Evolutionary conservation across 2,113 vertebrate species (phyloP).

Genomic region (Hyla sarda): DNA sequence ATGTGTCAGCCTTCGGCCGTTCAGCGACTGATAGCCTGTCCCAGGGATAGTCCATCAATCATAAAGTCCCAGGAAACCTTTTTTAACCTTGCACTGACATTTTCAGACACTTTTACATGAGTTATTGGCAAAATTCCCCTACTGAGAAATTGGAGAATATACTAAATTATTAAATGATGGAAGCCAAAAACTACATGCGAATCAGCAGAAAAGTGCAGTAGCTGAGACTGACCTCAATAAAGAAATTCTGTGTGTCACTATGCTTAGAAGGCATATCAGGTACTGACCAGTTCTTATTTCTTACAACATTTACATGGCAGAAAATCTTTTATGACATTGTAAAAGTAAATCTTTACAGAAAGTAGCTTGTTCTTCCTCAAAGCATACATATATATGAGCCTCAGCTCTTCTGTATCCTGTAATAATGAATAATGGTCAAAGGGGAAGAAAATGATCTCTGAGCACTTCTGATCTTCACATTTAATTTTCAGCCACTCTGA

Average conservation of each 20-base stretch:
- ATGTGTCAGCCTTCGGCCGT: no score
- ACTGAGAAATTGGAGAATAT: background rate
- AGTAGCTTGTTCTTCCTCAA: background rate
- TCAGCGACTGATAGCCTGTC: no score
- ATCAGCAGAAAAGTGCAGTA: background rate
- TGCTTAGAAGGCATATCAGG: background rate
- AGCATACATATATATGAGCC: slow-evolving; percentile 13
- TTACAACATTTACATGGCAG: background rate
- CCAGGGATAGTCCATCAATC: no score
- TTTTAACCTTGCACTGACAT: background rate
- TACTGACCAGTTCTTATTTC: background rate
- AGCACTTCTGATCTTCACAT: slow-evolving; percentile 31
- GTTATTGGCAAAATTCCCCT: background rate
- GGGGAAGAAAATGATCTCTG: slow-evolving; percentile 17
- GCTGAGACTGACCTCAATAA: background rate
- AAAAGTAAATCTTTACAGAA: background rate
- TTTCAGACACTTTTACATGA: background rate
- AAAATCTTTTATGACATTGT: background rate
- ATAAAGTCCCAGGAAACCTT: no score
- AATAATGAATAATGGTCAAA: slow-evolving; percentile 32
- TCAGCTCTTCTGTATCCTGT: background rate
- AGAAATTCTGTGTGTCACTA: background rate
- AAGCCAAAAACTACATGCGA: background rate
- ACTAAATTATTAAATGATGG: background rate
- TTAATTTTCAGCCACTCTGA: slow-evolving; percentile 37